Conservation (phyloP, 2,797 vertebrate species). For the Macropus fuliginosus region DNA sequence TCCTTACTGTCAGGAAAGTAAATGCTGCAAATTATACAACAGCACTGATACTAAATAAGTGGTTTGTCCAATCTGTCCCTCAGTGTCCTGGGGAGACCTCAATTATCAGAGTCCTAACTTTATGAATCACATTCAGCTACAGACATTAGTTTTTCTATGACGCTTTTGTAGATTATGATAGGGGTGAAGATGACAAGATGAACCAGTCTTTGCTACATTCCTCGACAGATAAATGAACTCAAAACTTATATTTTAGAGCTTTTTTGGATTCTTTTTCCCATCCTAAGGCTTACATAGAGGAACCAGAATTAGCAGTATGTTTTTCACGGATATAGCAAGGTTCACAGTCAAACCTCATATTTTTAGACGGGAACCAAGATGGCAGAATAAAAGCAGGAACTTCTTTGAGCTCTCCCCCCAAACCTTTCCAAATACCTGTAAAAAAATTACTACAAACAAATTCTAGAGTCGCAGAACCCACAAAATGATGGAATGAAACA, state of each 20-base stretch:
- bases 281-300: neutral
- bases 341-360: constrained; percentile 53
- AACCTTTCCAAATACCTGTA: no score
- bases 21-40: constrained; percentile 94
- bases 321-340: neutral
- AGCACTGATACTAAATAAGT: constrained; percentile 93
- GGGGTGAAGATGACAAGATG: constrained; percentile 96
- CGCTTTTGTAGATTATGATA: constrained; percentile 96
- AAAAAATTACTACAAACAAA: no score
- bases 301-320: neutral
- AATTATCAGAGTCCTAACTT: constrained; percentile 97
- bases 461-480: no score
- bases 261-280: constrained; percentile 6
- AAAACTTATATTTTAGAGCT: constrained; percentile 66
- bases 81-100: constrained; percentile 98
- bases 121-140: constrained; percentile 95
- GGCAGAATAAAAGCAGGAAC: no score
- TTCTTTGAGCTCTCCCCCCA: no score
- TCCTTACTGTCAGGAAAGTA: constrained; percentile 96
- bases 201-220: constrained; percentile 96
- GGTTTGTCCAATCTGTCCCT: constrained; percentile 98
- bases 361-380: neutral
- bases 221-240: constrained; percentile 91
- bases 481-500: no score
- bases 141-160: constrained; percentile 97